These are phyloP conservation scores for Mesoclemmys tuberculata DNA, from an alignment of 2,113 vertebrate genomes.

Conservation along the genomic window DNA sequence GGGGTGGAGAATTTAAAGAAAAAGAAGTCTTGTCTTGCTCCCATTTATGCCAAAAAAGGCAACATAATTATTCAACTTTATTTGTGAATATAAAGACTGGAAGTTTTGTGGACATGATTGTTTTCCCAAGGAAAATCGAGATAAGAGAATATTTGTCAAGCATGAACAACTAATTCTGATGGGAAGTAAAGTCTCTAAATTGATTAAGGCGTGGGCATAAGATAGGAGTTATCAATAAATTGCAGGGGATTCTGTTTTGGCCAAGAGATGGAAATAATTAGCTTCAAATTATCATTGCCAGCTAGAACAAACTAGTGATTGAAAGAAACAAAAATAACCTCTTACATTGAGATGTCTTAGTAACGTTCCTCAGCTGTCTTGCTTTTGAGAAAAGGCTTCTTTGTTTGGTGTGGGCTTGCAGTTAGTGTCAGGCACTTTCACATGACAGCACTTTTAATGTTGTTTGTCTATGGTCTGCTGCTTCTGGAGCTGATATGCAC, in stretches of 20 bases:
- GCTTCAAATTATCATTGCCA: neutral
- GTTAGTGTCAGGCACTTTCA: neutral
- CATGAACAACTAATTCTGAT: conserved; percentile 55
- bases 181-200: conserved; percentile 56
- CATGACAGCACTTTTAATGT: accelerated
- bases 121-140: conserved; percentile 61
- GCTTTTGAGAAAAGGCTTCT: neutral
- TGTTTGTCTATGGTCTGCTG: neutral
- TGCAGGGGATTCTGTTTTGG: conserved; percentile 52
- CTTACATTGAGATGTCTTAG: neutral
- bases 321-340: neutral
- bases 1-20: conserved; percentile 52
- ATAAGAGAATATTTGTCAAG: conserved; percentile 64
- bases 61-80: conserved; percentile 53
- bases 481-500: neutral
- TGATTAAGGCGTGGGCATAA: conserved; percentile 58
- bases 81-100: conserved; percentile 42
- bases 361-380: neutral
- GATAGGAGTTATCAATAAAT: conserved; percentile 61
- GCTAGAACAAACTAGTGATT: conserved; percentile 22
- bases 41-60: conserved; percentile 57
- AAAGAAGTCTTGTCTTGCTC: conserved; percentile 43
- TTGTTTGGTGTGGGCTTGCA: neutral
- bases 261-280: conserved; percentile 50
- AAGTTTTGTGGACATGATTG: conserved; percentile 49